These are phyloP conservation scores for Mastigias papua DNA, from an alignment of 30 jellyfish, hydroid and myxozoan genomes.

Conservation along the genomic window DNA sequence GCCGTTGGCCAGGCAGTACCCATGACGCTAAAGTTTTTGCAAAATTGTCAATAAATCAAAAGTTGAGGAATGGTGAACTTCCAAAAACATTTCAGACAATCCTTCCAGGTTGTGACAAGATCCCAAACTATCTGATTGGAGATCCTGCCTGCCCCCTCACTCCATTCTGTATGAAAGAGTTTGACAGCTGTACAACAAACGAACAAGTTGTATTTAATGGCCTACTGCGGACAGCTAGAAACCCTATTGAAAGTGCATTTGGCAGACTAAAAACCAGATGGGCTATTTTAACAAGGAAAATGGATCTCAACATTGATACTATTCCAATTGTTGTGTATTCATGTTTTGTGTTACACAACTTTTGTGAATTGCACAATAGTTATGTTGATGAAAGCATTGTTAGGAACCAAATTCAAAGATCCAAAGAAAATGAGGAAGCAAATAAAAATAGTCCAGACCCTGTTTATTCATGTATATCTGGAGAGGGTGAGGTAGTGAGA, in stretches of 20 bases:
- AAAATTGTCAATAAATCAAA: conserved; percentile 6
- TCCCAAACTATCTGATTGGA: no score
- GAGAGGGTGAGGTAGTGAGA: no score
- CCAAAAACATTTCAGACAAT: conserved; percentile 15
- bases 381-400: no score
- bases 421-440: no score
- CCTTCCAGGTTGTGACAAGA: conserved; percentile 13
- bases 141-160: no score
- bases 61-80: conserved; percentile 17
- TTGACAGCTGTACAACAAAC: conserved; percentile 1
- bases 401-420: no score
- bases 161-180: conserved; percentile 77
- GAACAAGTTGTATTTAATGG: conserved; percentile 37
- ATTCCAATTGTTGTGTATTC: conserved; percentile 14
- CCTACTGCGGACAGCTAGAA: conserved; percentile 51
- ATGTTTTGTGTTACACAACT: conserved; percentile 66
- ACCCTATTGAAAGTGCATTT: conserved; percentile 75
- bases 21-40: conserved; percentile 77
- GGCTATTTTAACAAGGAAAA: conserved; percentile 27
- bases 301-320: not conserved
- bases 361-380: conserved; percentile 54
- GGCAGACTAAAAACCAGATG: conserved; percentile 71
- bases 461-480: no score
- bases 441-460: no score
- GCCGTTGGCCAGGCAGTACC: conserved; percentile 75